Evolutionary conservation across 2,113 vertebrate species (phyloP).

Genomic region (Ophthalmolycus amberensis): DNA sequence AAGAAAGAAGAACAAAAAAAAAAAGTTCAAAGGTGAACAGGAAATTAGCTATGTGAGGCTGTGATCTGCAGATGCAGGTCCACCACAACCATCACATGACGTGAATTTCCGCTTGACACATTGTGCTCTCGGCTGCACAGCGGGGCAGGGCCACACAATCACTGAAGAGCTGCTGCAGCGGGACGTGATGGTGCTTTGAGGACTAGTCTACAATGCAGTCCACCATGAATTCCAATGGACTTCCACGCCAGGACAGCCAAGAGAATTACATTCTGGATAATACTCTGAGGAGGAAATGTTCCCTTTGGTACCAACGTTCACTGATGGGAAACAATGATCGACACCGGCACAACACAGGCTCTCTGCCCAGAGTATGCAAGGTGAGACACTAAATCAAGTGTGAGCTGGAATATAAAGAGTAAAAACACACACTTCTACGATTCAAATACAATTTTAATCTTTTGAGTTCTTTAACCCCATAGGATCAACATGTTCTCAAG

Average conservation of each 20-base stretch:
- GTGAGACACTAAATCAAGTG: constrained; percentile 77
- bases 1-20: constrained; percentile 39
- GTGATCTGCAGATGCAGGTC: constrained; percentile 74
- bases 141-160: constrained; percentile 60
- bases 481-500: constrained; percentile 21
- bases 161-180: constrained; percentile 60
- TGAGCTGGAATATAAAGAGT: not conserved
- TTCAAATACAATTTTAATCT: constrained; percentile 51
- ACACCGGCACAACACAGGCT: constrained; percentile 78
- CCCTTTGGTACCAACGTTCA: constrained; percentile 69
- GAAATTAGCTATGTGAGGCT: constrained; percentile 45
- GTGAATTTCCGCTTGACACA: constrained; percentile 81
- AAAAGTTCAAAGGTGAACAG: constrained; percentile 43
- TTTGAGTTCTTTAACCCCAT: constrained; percentile 36
- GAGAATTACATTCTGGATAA: constrained; percentile 73
- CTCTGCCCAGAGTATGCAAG: constrained; percentile 84
- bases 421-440: not conserved
- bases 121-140: constrained; percentile 60
- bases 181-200: constrained; percentile 58
- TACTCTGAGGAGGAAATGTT: constrained; percentile 55
- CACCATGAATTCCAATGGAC: constrained; percentile 85
- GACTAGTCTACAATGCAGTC: constrained; percentile 62
- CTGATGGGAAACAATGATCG: constrained; percentile 74
- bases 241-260: constrained; percentile 74
- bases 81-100: constrained; percentile 85